Evolutionary conservation across 2,888 invertebrate species (phyloP), one percentile per base, ranked within the genome.

Genomic region (Watsonalla cultraria): DNA sequence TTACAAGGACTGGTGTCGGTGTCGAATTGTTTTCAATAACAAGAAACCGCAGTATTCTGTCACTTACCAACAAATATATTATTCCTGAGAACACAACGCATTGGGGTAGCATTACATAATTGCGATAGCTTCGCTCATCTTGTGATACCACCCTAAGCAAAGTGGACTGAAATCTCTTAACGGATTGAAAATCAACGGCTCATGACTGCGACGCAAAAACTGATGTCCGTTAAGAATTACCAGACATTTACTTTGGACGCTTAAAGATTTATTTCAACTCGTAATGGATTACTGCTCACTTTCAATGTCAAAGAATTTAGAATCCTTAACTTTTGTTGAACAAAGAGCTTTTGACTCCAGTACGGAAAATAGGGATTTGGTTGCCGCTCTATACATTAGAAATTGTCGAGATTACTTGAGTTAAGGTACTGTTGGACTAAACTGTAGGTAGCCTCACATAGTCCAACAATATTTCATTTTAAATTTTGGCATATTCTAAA

Each of bases 171-270:
- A 68, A 68, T 71, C 58, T 68, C 64, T 61, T 57, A 42, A 48
- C 48, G 66, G 66, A 68, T 70, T 68, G 71, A 70, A 68, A 68
- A 70, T 70, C 71, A 70, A 64, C 68, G 71, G 61, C 64, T 68
- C 62, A 70, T 68, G 62, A 51, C 57, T 56, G 51, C 56, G 60
- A 60, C 61, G 60, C 60, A 68, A 70, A 62, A 49, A 39, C 37
- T 49, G 49, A 49, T 15, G 39, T 35, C 49, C 37, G 48, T 14
- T 15, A 37, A 15, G 49, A 37, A 49, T 49, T 39, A 14, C 37
- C 37, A 37, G 37, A 34, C 49, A 37, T 49, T 49, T 42, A 42
- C 42, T 49, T 49, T 7, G 6, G 37, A 37, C 13, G 35, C 34
- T 49, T 39, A 39, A 35, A 14, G 15, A 9, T 46, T 15, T 46